Percentiles rank a stretch among this genome's conserved stretches.
These are phyloP conservation scores for Chondrilla cf. caribensis DNA, from an alignment of 37 sponge, comb jelly and placozoan genomes.

Conservation along the genomic window DNA sequence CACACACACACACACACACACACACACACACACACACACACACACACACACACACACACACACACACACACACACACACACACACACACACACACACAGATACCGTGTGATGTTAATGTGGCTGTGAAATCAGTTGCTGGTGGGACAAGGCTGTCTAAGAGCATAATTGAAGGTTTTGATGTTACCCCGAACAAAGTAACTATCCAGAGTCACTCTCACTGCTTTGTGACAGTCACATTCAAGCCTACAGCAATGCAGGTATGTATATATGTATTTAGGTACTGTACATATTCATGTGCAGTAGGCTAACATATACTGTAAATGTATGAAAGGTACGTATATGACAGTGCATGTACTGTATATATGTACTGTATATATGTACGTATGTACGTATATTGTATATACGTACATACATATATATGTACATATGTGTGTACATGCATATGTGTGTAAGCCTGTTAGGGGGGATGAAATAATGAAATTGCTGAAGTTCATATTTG, in stretches of 20 bases:
- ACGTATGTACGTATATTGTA: neutral
- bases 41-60: too few species aligned
- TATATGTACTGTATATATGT: neutral
- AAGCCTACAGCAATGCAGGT: conserved; percentile 87
- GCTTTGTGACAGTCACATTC: conserved; percentile 87
- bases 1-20: too few species aligned
- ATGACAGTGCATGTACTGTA: neutral
- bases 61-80: too few species aligned
- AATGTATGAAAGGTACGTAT: neutral
- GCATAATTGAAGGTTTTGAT: conserved; percentile 74
- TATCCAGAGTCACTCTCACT: conserved; percentile 79
- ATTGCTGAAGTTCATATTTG: too few species aligned
- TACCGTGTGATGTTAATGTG: conserved; percentile 84
- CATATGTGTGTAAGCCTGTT: neutral
- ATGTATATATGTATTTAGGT: neutral
- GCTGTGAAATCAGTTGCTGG: conserved; percentile 12
- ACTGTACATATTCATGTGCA: neutral
- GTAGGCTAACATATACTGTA: neutral
- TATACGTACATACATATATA: neutral
- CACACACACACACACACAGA: too few species aligned
- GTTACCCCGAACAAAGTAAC: conserved; percentile 75
- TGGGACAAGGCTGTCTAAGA: conserved; percentile 40
- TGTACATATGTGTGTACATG: neutral
- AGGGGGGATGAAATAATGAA: too few species aligned
- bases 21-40: too few species aligned